Percentiles rank a stretch among this genome's conserved stretches.
These are phyloP conservation scores for Clarias macrocephalus DNA, from an alignment of 2,113 vertebrate genomes.

Conservation along the genomic window DNA sequence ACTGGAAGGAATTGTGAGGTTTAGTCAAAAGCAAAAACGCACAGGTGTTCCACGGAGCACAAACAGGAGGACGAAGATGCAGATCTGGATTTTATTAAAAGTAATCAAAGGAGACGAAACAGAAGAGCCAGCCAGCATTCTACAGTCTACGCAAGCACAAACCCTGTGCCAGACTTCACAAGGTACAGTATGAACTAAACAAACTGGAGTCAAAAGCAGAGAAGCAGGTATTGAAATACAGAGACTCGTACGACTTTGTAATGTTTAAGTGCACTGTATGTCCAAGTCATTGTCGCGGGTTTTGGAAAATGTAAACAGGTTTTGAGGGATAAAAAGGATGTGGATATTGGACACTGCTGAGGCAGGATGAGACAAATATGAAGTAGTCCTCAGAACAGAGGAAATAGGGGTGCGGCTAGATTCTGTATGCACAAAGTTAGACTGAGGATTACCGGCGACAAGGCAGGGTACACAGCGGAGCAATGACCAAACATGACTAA, in stretches of 20 bases:
- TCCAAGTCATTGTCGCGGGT: not conserved
- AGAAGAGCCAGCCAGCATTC: not conserved
- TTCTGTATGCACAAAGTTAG: not conserved
- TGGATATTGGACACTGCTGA: not conserved
- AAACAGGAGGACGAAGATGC: not conserved
- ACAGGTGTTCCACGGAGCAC: not conserved
- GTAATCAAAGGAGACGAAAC: not conserved
- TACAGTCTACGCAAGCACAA: no score
- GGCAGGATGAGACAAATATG: not conserved
- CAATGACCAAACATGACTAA: not conserved
- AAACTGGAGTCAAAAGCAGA: not conserved
- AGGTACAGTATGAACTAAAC: not conserved
- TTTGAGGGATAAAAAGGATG: not conserved
- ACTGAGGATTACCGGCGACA: not conserved
- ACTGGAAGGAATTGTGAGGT: not conserved
- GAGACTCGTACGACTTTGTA: not conserved
- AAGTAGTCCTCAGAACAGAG: not conserved
- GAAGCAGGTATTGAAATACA: not conserved
- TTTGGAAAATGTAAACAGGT: not conserved
- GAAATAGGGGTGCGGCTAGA: not conserved
- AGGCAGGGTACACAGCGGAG: not conserved
- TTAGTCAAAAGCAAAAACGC: not conserved
- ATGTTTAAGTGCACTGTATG: not conserved
- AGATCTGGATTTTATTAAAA: not conserved
- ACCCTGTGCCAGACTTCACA: not conserved